These are phyloP conservation scores for Heterodera carotae DNA, from an alignment of 1,140 invertebrate genomes.

Conservation along the genomic window DNA sequence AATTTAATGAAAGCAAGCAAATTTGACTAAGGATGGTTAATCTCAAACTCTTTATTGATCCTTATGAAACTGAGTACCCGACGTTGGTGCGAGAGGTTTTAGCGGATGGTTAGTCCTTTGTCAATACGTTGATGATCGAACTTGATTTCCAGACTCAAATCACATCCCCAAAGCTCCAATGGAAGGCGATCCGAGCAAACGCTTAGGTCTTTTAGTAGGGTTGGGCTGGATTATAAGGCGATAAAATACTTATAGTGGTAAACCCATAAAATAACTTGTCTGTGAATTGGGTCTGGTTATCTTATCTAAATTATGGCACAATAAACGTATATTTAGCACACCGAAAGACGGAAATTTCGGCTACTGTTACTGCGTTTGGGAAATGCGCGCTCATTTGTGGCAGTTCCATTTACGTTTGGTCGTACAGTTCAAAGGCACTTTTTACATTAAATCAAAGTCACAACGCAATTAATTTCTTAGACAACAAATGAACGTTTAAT, in stretches of 20 bases:
- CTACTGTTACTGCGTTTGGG: slow-evolving; percentile 25
- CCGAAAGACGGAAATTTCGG: slow-evolving; percentile 17
- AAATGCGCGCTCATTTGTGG: slow-evolving; percentile 32
- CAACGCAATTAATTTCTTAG: too few species aligned
- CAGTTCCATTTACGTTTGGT: slow-evolving; percentile 38
- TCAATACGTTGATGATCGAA: too few species aligned
- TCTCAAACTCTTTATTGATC: slow-evolving; percentile 30
- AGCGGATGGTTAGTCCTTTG: slow-evolving; percentile 20
- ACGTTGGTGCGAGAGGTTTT: slow-evolving; percentile 36
- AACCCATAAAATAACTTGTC: too few species aligned
- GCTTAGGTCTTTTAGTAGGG: too few species aligned
- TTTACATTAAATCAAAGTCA: neutral
- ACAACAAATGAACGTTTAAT: too few species aligned
- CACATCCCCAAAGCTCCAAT: too few species aligned
- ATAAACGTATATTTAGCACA: slow-evolving; percentile 29
- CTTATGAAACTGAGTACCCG: slow-evolving; percentile 41
- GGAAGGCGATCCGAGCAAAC: too few species aligned
- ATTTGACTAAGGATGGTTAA: too few species aligned
- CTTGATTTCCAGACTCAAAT: too few species aligned
- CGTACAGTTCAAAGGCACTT: slow-evolving; percentile 26
- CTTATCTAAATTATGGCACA: neutral
- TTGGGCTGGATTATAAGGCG: too few species aligned
- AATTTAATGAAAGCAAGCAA: too few species aligned
- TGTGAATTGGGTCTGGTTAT: neutral
- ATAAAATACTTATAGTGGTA: too few species aligned